Base-by-base conservation (phyloP, 2,888 invertebrate species). In the Hofmannophila pseudospretella region DNA sequence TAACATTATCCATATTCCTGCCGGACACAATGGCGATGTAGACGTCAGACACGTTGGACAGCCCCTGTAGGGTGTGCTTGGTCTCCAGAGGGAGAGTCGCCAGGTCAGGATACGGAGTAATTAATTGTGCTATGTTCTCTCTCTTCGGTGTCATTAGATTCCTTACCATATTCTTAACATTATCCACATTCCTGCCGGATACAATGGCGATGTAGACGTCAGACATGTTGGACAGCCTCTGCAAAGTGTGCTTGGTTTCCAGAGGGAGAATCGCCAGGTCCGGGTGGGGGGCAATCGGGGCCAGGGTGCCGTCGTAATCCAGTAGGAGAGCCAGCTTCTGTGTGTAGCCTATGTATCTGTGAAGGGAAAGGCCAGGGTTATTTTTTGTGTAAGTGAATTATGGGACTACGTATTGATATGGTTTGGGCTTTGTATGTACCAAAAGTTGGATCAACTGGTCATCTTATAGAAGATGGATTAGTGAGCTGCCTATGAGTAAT, bases 1-100 rank as follows among this genome's bases (percentile, higher is more conserved):
- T 95, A 0, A 96, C 95, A 67, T 96, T 96, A 54, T 94, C 92
- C 2, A 96, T 96, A 61, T 94, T 94, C 41, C 96, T 88, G 2
- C 96, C 96, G 0, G 96, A 96, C 32, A 96, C 91, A 52, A 96
- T 92, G 13, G 96, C 94, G 48, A 96, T 94, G 68, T 95, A 94
- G 5, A 95, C 94, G 57, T 96, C 96, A 0, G 95, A 90, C 81
- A 94, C 91, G 67, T 96, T 95, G 10, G 95, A 92, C 3, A 96
- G 84, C 56, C 95, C 88, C 65, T 94, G 94, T 19, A 96, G 84
- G 7, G 95, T 93, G 69, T 94, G 91, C 65, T 94, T 95, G 4
- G 96, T 95, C 78, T 96, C 96, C 7, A 92, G 81, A 0, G 96
- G 95, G 25, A 96, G 87, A 0, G 92, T 92, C n/a, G 96, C 96